These are phyloP conservation scores for Lophura nycthemera DNA, from an alignment of 2,113 vertebrate genomes.

Conservation along the genomic window DNA sequence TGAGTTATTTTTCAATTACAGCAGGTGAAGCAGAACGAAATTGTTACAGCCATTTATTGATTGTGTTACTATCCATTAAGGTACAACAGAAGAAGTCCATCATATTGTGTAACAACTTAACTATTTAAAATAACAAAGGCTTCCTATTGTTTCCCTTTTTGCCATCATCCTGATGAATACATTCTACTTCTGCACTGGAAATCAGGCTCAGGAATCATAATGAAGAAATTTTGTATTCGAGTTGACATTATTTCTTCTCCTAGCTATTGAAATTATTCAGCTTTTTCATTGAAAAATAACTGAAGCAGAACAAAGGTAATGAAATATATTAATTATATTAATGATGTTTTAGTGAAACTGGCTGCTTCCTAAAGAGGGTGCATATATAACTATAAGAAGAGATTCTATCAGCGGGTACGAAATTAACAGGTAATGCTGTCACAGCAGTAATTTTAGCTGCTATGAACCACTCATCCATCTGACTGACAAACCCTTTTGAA, in stretches of 20 bases:
- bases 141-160: constrained; percentile 80
- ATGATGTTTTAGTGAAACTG: constrained; percentile 78
- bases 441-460: constrained; percentile 52
- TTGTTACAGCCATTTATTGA: constrained; percentile 91
- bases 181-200: constrained; percentile 45
- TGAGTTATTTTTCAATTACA: constrained; percentile 95
- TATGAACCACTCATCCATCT: constrained; percentile 43
- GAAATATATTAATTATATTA: constrained; percentile 85
- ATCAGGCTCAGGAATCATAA: constrained; percentile 70
- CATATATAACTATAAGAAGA: constrained; percentile 49
- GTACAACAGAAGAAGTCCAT: constrained; percentile 86
- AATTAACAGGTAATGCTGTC: constrained; percentile 61
- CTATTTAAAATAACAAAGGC: constrained; percentile 87
- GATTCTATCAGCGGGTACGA: constrained; percentile 43
- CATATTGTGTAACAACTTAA: constrained; percentile 88
- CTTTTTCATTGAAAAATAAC: constrained; percentile 66
- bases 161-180: constrained; percentile 64
- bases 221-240: constrained; percentile 59
- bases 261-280: constrained; percentile 64
- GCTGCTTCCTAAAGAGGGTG: constrained; percentile 67
- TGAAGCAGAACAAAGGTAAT: constrained; percentile 81
- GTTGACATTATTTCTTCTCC: constrained; percentile 66
- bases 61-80: constrained; percentile 88
- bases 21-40: constrained; percentile 89
- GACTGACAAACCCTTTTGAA: constrained; percentile 4